A percentile compares a stretch with the other conserved stretches of the same genome.
Conservation (phyloP, 2,888 invertebrate genomes). For the Blastobasis lacticolella region DNA sequence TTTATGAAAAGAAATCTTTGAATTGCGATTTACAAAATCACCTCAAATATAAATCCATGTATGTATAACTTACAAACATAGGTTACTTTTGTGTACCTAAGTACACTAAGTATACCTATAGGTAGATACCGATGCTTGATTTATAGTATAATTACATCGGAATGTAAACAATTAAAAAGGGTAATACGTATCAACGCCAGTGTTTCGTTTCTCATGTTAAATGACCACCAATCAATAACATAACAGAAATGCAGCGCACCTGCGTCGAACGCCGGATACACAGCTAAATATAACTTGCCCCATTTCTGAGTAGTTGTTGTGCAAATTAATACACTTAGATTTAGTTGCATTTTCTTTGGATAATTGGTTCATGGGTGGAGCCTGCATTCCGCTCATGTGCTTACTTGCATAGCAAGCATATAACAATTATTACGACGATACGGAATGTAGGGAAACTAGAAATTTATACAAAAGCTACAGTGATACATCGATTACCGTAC, state of each 20-base stretch:
- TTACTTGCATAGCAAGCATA: conserved; percentile 12
- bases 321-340: conserved; percentile 18
- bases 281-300: conserved; percentile 14
- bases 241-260: conserved; percentile 28
- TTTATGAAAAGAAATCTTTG: too few species aligned
- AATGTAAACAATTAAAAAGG: too few species aligned
- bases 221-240: conserved; percentile 21
- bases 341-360: conserved; percentile 21
- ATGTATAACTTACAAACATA: too few species aligned
- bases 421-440: conserved; percentile 37
- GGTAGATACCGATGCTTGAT: too few species aligned
- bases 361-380: conserved; percentile 41
- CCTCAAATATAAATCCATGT: too few species aligned
- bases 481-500: conserved; percentile 21
- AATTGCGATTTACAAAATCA: too few species aligned
- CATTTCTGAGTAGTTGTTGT: conserved; percentile 4
- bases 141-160: too few species aligned
- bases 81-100: too few species aligned
- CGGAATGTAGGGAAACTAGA: conserved; percentile 61
- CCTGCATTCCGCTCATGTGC: conserved; percentile 32
- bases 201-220: too few species aligned
- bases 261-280: conserved; percentile 20
- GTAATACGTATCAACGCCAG: too few species aligned
- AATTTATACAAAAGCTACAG: conserved; percentile 43
- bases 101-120: too few species aligned